Conservation (phyloP, 2,888 invertebrate species). For the Dromius quadrimaculatus region DNA sequence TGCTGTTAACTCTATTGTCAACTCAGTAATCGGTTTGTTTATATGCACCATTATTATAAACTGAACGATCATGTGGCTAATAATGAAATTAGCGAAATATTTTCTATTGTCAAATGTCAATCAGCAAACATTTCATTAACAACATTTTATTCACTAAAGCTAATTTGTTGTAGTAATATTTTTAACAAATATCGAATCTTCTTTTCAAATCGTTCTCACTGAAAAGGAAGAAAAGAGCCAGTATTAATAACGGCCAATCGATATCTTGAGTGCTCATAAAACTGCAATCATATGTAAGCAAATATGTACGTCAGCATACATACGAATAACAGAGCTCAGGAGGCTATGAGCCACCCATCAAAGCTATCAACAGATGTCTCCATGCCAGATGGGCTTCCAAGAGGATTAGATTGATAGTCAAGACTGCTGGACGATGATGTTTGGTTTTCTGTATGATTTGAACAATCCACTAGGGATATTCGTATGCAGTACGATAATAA, state of each 20-base stretch:
- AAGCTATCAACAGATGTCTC: conserved; percentile 39
- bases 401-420: no score
- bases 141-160: no score
- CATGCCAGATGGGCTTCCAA: conserved; percentile 9
- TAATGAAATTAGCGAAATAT: conserved; percentile 38
- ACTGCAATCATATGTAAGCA: conserved; percentile 59
- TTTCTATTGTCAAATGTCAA: conserved; percentile 30
- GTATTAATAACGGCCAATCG: conserved; percentile 58
- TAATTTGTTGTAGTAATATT: neutral
- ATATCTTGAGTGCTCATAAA: conserved; percentile 60
- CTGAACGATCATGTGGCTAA: conserved; percentile 32
- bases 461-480: no score
- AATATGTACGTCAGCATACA: conserved; percentile 55
- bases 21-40: conserved; percentile 50
- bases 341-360: conserved; percentile 10
- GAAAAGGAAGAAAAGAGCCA: no score
- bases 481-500: no score
- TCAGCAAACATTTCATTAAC: no score
- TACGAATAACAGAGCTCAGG: conserved; percentile 2
- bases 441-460: no score
- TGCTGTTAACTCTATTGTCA: conserved; percentile 51
- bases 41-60: conserved; percentile 47
- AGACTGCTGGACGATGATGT: no score
- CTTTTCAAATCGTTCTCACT: neutral
- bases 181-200: neutral